Conservation (phyloP, 1,140 invertebrate species). For the Brevipalpus yothersi region DNA sequence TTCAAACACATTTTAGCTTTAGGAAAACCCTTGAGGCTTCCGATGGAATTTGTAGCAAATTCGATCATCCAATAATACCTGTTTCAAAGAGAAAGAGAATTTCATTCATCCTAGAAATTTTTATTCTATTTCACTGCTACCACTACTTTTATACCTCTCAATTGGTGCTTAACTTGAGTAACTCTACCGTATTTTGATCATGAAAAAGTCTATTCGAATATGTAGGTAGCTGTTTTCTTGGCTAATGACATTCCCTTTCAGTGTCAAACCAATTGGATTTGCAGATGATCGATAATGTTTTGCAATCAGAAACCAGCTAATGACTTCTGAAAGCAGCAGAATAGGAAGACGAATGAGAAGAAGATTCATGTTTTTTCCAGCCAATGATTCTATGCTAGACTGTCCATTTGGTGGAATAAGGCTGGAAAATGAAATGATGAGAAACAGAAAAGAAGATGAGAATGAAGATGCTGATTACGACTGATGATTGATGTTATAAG, state of each 20-base stretch:
- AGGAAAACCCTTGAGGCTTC: too few species aligned
- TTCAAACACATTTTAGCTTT: too few species aligned
- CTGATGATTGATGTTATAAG: neutral
- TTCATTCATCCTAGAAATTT: neutral
- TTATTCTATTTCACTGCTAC: too few species aligned
- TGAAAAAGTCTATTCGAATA: neutral
- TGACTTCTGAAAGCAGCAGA: neutral
- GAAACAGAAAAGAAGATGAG: neutral
- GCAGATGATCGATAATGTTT: neutral
- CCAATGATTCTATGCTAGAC: neutral
- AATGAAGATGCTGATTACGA: neutral
- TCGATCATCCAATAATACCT: too few species aligned
- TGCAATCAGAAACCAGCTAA: neutral
- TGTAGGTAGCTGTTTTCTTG: neutral
- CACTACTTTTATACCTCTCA: neutral
- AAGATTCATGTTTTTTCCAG: neutral
- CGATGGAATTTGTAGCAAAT: too few species aligned
- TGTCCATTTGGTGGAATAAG: neutral
- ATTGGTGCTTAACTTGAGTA: neutral
- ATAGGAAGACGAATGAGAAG: neutral
- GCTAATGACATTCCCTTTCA: neutral
- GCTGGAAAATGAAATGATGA: neutral
- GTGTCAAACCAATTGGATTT: neutral
- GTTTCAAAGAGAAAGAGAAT: neutral
- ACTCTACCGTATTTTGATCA: neutral